Conservation (phyloP, 2,797 vertebrate genomes). For the Sorex maritimensis region DNA sequence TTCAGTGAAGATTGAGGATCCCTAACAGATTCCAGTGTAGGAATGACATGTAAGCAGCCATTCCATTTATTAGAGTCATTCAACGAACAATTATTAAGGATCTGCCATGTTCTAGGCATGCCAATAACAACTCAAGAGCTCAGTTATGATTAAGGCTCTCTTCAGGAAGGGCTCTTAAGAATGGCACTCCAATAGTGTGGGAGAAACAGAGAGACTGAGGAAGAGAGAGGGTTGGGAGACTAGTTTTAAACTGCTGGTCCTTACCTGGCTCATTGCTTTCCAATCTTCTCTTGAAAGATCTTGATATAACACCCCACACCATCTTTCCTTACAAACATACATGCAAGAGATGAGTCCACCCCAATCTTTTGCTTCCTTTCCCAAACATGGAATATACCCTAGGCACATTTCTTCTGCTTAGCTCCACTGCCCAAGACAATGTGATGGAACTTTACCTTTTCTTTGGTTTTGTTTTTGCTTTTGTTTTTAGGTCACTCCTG, state of each 20-base stretch:
- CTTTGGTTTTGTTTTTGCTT: too few species aligned
- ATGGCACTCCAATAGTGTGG: neutral
- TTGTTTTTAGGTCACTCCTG: too few species aligned
- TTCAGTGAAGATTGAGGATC: neutral
- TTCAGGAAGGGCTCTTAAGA: neutral
- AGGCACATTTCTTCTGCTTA: neutral
- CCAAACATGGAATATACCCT: neutral
- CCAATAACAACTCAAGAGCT: too few species aligned
- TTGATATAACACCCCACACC: neutral
- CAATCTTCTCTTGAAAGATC: constrained; percentile 12
- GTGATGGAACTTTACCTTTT: neutral
- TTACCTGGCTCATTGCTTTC: neutral
- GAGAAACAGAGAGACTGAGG: neutral
- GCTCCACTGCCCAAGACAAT: neutral
- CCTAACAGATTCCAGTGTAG: neutral
- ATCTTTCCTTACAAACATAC: too few species aligned
- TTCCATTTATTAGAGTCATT: neutral
- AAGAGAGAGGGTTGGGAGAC: neutral
- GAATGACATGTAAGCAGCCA: neutral
- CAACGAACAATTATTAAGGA: neutral
- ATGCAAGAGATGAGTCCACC: neutral
- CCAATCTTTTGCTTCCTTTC: neutral
- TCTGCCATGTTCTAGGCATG: neutral
- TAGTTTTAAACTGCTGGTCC: neutral
- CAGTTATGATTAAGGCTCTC: neutral